These are phyloP conservation scores for Xenopus borealis DNA, from an alignment of 2,113 vertebrate genomes.

Conservation along the genomic window DNA sequence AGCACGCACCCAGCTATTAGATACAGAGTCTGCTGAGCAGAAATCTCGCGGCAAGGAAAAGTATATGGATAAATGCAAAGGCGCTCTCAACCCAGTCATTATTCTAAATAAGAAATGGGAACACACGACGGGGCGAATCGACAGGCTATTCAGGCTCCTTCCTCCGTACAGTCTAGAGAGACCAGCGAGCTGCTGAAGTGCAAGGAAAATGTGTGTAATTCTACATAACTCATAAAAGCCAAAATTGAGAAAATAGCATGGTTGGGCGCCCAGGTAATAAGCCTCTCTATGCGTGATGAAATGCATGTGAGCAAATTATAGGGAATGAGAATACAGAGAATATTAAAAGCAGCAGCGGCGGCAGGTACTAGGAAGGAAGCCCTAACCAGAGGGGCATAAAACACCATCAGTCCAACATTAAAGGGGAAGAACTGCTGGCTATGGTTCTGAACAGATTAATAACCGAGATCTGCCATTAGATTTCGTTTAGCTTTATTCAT, in stretches of 20 bases:
- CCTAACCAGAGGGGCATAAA: not conserved
- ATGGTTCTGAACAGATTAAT: no score
- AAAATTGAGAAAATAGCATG: constrained; percentile 18
- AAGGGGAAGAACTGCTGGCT: no score
- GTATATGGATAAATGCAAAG: not conserved
- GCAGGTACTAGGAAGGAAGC: not conserved
- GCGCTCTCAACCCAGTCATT: not conserved
- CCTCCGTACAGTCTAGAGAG: not conserved
- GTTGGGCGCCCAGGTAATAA: not conserved
- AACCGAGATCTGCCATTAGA: no score
- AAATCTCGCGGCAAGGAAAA: not conserved
- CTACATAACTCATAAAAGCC: constrained; percentile 23
- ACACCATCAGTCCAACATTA: no score
- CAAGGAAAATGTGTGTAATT: constrained; percentile 23
- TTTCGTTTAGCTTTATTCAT: no score
- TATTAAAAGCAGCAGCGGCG: not conserved
- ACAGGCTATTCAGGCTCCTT: not conserved
- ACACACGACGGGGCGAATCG: not conserved
- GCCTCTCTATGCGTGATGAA: not conserved
- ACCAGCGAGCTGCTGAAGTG: not conserved
- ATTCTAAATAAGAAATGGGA: constrained; percentile 1
- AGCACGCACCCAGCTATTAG: no score
- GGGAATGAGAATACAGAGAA: not conserved
- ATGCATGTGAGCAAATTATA: not conserved
- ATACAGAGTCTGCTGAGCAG: no score